Evolutionary conservation across 92 coral and sea anemone species (phyloP).

Genomic region (Nematostella vectensis): DNA sequence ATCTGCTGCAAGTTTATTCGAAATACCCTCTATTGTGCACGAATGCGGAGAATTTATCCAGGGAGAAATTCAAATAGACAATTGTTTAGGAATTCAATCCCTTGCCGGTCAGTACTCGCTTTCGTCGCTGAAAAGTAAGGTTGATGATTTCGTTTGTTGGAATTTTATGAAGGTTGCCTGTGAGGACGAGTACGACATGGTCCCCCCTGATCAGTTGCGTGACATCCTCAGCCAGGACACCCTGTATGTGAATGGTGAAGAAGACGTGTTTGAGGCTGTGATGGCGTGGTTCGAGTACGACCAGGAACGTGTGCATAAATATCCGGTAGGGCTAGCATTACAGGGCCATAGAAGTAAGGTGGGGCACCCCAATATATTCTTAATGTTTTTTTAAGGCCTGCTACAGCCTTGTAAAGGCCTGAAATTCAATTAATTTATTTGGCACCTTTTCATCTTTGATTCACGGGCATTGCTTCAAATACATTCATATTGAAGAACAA

Average conservation of each 20-base stretch:
- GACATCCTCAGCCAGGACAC: constrained; percentile 53
- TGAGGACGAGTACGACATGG: constrained; percentile 61
- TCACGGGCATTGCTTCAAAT: too few species aligned
- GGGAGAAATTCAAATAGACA: constrained; percentile 46
- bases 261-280: constrained; percentile 80
- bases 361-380: too few species aligned
- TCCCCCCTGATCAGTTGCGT: constrained; percentile 43
- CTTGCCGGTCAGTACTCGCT: constrained; percentile 66
- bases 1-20: constrained; percentile 57
- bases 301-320: constrained; percentile 40
- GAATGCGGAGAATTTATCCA: constrained; percentile 68
- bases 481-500: too few species aligned
- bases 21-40: constrained; percentile 54
- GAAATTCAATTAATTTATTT: too few species aligned
- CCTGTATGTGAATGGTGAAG: constrained; percentile 54
- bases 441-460: too few species aligned
- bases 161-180: constrained; percentile 59
- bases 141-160: constrained; percentile 67
- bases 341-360: not conserved
- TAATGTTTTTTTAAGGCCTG: too few species aligned
- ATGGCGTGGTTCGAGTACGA: constrained; percentile 74
- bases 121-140: constrained; percentile 47
- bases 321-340: constrained; percentile 40
- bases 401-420: too few species aligned
- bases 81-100: constrained; percentile 78